phyloP scores from a whole-genome alignment of 2,888 invertebrate genomes.

The Camponotus fellah region DNA sequence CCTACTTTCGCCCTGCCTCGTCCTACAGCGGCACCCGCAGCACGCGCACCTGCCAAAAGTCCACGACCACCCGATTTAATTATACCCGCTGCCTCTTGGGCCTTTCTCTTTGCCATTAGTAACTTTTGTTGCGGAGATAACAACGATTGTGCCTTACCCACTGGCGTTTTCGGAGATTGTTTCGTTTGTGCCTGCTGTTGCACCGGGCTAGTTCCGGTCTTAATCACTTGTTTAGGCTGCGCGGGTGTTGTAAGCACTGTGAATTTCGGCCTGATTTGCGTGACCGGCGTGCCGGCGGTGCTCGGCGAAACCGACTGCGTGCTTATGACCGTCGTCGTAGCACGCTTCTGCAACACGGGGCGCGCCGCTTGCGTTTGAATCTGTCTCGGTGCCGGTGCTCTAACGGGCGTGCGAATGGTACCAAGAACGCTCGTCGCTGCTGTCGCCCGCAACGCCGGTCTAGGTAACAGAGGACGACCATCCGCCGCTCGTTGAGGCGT shows the following conservation, averaged over 20 bases:
- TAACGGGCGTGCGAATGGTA: slow-evolving; percentile 79
- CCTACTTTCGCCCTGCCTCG: slow-evolving; percentile 75
- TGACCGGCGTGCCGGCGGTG: slow-evolving; percentile 67
- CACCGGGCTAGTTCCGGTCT: slow-evolving; percentile 72
- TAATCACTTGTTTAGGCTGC: slow-evolving; percentile 77
- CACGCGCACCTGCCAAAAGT: slow-evolving; percentile 74
- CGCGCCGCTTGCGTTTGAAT: slow-evolving; percentile 70
- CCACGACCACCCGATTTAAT: slow-evolving; percentile 78
- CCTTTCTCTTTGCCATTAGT: slow-evolving; percentile 84
- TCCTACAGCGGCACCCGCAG: slow-evolving; percentile 55
- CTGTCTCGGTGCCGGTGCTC: slow-evolving; percentile 76
- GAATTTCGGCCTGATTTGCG: slow-evolving; percentile 79
- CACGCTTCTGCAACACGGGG: slow-evolving; percentile 75
- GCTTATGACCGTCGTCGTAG: slow-evolving; percentile 61
- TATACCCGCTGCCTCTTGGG: slow-evolving; percentile 83
- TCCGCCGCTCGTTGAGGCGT: slow-evolving; percentile 77
- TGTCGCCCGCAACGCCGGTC: slow-evolving; percentile 79
- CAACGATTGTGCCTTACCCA: slow-evolving; percentile 78
- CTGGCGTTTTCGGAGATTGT: slow-evolving; percentile 76
- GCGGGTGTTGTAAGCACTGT: slow-evolving; percentile 72
- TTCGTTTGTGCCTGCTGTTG: slow-evolving; percentile 68
- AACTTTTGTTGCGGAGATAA: slow-evolving; percentile 84
- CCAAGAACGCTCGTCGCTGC: slow-evolving; percentile 80
- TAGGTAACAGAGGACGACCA: slow-evolving; percentile 80
- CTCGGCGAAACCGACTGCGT: slow-evolving; percentile 70